A percentile compares a stretch with the other conserved stretches of the same genome.
Evolutionary conservation across 2,797 vertebrate genomes (phyloP).

Genomic region (Coranthus polyacanthus): DNA sequence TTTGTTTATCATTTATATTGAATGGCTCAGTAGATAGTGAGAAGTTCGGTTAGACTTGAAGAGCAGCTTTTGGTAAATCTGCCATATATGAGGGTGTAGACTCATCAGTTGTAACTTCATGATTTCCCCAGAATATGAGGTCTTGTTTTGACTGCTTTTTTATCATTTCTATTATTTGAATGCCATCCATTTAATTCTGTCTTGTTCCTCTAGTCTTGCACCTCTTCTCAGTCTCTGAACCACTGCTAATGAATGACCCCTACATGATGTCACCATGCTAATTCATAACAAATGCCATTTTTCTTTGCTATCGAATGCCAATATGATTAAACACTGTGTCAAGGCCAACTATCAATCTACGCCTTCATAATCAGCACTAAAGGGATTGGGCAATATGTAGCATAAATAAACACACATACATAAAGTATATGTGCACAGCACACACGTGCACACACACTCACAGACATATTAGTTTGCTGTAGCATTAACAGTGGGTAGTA

Average conservation of each 20-base stretch:
- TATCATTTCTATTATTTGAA: conserved; percentile 17
- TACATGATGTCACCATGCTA: conserved; percentile 80
- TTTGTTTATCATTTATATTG: neutral
- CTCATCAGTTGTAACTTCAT: too few relatives aligned
- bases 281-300: conserved; percentile 80
- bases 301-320: conserved; percentile 79
- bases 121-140: too few relatives aligned
- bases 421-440: conserved; percentile 23
- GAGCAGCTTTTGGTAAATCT: neutral
- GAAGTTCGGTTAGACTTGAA: conserved; percentile 1
- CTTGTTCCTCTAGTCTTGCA: conserved; percentile 20
- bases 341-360: conserved; percentile 81
- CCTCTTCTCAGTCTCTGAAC: conserved; percentile 41
- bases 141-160: neutral
- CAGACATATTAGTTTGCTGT: conserved; percentile 45
- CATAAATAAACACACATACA: conserved; percentile 36
- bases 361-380: conserved; percentile 78
- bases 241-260: conserved; percentile 73
- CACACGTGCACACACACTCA: conserved; percentile 25
- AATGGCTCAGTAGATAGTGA: neutral
- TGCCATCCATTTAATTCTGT: conserved; percentile 7
- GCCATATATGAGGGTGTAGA: too few relatives aligned
- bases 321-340: conserved; percentile 80
- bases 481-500: conserved; percentile 49
- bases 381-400: conserved; percentile 69